Base-by-base conservation (phyloP, 2,888 invertebrate species). In the Pristionchus maxplancki region DNA sequence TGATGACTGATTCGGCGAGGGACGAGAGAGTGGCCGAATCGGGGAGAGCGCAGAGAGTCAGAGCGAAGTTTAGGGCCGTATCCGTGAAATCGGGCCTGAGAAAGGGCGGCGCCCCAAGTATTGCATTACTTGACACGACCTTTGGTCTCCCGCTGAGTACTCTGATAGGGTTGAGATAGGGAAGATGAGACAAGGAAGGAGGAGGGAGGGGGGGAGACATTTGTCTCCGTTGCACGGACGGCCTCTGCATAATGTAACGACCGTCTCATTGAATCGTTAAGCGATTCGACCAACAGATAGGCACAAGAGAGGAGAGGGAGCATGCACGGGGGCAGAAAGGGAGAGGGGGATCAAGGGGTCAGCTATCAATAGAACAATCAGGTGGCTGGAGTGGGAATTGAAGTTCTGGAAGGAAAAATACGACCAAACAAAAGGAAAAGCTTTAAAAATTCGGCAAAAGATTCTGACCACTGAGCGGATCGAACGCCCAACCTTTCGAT, bases 401-500 rank as follows among this genome's bases (percentile, higher is more conserved):
- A 58, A 24, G n/a, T 58, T 58, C 17, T 8, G 24, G 58, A 58
- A 58, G n/a, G 17, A 64, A 64, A 20, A 8, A 34, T 24, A 58
- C 20, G n/a, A 24, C 9, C n/a, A 9, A 58, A 13, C 1, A 28
- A n/a, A 84, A 34, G 4, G 58, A 84, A 15, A 0, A 11, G 40
- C 37, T 34, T 40, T 0, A 24, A 53, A 67, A 87, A 87, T 34
- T 31, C 34, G 28, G 86, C 86, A 87, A 87, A 87, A 87, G 50
- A 53, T 87, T 71, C 50, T 71, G 86, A 87, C 86, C 67, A 87
- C 86, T 87, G 87, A 78, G 87, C 87, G 87, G 87, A 87, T 87
- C 87, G 87, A 87, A 87, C 87, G 87, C 87, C 87, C 87, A 87
- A 87, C 87, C 87, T 87, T 87, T 78, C 87, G 87, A 87, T 87